Conservation (phyloP, 2,113 vertebrate species). For the Pardalotus punctatus region DNA sequence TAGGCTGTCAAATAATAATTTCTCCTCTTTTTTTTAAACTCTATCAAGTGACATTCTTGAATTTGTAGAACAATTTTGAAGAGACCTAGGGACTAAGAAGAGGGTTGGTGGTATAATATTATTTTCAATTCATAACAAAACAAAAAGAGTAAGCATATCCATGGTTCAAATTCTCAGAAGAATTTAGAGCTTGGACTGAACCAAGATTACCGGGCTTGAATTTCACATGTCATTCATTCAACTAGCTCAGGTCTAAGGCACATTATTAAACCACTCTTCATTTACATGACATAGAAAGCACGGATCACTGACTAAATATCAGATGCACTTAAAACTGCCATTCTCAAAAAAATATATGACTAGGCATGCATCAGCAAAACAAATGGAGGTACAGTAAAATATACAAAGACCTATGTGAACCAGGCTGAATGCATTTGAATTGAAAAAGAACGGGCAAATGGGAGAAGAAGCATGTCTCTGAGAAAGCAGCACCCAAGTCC, state of each 20-base stretch:
- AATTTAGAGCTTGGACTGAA: background rate
- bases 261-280: background rate
- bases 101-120: background rate
- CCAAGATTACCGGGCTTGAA: background rate
- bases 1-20: background rate
- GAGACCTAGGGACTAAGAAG: background rate
- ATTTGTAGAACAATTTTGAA: background rate
- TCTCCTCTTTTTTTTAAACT: background rate
- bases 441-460: background rate
- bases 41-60: background rate
- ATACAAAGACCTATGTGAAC: background rate
- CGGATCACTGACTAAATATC: background rate
- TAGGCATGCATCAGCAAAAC: background rate
- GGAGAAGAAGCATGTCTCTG: background rate
- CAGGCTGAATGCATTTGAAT: background rate
- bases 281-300: background rate
- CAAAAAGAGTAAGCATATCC: background rate
- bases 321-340: background rate
- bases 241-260: background rate
- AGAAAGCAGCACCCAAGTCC: background rate
- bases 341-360: background rate
- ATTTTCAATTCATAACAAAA: background rate
- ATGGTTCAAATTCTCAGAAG: background rate
- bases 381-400: background rate
- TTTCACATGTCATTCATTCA: background rate